Evolutionary conservation across 2,113 vertebrate species (phyloP), one percentile per base, ranked within the genome.

Genomic region (Notothenia coriiceps): DNA sequence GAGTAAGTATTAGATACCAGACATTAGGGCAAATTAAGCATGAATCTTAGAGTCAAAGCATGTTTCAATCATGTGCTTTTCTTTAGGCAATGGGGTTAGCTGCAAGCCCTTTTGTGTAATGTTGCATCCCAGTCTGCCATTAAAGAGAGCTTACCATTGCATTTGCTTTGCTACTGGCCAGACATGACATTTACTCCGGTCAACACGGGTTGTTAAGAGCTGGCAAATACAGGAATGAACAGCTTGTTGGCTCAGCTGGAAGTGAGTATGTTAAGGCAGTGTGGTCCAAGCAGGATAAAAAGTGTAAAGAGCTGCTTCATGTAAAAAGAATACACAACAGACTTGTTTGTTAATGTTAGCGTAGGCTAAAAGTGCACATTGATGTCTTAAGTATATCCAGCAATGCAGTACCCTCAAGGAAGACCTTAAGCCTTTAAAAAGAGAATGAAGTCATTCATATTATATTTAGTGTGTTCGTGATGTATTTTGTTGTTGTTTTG

Each of bases 171-270:
- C 67, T 56, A 10, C 50, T 74, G 68, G 47, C 59, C 64, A 80
- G 64, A 68, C 57, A 64, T 54, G 47, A 44, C 7, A 66, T 72
- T 72, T 70, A 77, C 52, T 73, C 61, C 55, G 65, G 66, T 79
- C 67, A 75, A 73, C 52, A 70, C n/a, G 14, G 33, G 33, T 51
- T 85, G 60, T 72, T 80, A 55, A 72, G 33, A 72, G 60, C 51
- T 86, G 74, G 68, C 70, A 76, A 72, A 49, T 35, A 3, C 52
- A 76, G 52, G 44, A 72, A 64, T 29, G 69, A 90, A 72, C 88
- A 89, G 82, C 72, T 85, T 87, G 82, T 83, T 49, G 75, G 79
- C 79, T 80, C 88, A 83, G 85, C 67, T 81, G 83, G 80, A 77
- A 59, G 67, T 68, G 49, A 65, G 40, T 55, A 75, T 18, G 44